Evolutionary conservation across 2,113 vertebrate genomes (phyloP).

Genomic region (Anser cygnoides): DNA sequence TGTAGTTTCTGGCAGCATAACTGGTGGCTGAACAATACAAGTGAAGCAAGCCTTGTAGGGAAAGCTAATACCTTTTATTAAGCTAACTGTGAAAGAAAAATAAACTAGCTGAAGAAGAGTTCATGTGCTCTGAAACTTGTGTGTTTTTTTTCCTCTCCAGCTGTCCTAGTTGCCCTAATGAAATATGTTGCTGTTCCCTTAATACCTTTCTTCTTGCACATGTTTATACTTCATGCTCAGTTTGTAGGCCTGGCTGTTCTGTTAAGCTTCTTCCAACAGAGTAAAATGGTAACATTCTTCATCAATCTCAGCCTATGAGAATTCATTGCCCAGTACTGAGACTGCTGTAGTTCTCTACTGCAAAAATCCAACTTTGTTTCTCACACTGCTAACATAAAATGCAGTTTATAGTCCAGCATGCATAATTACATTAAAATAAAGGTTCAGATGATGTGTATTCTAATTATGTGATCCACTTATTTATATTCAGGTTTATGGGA

Average conservation of each 20-base stretch:
- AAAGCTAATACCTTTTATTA: conserved; percentile 34
- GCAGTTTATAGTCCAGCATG: not conserved
- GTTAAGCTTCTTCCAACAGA: not conserved
- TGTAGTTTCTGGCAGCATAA: conserved; percentile 24
- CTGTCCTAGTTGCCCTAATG: not conserved
- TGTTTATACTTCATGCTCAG: not conserved
- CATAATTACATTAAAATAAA: not conserved
- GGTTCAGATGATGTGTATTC: not conserved
- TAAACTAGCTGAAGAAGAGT: conserved; percentile 27
- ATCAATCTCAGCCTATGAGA: not conserved
- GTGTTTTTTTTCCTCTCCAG: not conserved
- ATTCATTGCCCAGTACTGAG: not conserved
- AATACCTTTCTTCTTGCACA: not conserved
- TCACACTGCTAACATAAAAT: not conserved
- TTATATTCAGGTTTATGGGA: not conserved
- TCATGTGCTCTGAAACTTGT: not conserved
- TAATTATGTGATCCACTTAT: not conserved
- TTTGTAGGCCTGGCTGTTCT: not conserved
- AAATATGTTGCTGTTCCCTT: not conserved
- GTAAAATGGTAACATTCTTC: not conserved
- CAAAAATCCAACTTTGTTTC: too few species aligned
- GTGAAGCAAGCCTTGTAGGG: not conserved
- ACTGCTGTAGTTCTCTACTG: not conserved
- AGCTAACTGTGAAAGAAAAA: conserved; percentile 36
- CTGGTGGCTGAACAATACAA: not conserved